Conservation (phyloP, 2,113 vertebrate genomes). For the Scolopax mira region DNA sequence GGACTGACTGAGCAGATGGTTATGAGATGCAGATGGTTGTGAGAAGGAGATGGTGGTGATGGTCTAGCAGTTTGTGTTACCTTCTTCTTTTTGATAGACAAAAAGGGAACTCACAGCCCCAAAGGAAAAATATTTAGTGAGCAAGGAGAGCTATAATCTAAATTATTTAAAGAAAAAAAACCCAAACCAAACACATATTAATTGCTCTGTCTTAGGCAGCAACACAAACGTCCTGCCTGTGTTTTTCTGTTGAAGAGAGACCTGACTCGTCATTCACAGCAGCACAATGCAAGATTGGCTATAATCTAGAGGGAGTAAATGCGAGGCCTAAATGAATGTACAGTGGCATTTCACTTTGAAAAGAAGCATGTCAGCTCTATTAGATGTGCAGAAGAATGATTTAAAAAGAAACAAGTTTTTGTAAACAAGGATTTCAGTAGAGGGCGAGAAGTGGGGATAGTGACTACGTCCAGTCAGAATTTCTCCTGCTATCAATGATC, state of each 20-base stretch:
- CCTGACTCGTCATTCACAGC: neutral
- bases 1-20: constrained; percentile 20
- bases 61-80: constrained; percentile 46
- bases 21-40: neutral
- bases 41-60: constrained; percentile 38
- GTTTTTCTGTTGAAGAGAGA: neutral
- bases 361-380: neutral
- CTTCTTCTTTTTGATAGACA: constrained; percentile 41
- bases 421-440: neutral
- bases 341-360: neutral
- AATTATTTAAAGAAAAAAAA: neutral
- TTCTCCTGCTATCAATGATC: neutral
- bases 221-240: neutral
- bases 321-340: neutral
- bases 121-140: constrained; percentile 6
- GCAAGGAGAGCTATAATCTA: neutral
- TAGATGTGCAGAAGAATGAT: neutral
- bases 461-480: neutral
- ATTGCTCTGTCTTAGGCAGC: neutral
- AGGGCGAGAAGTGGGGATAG: fast-evolving
- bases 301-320: neutral
- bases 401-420: constrained; percentile 24
- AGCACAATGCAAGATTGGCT: neutral
- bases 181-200: neutral
- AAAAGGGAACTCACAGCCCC: constrained; percentile 36